A percentile compares a stretch with the other conserved stretches of the same genome.
These are phyloP conservation scores for Chloebia gouldiae DNA, from an alignment of 2,113 vertebrate species.

Conservation along the genomic window DNA sequence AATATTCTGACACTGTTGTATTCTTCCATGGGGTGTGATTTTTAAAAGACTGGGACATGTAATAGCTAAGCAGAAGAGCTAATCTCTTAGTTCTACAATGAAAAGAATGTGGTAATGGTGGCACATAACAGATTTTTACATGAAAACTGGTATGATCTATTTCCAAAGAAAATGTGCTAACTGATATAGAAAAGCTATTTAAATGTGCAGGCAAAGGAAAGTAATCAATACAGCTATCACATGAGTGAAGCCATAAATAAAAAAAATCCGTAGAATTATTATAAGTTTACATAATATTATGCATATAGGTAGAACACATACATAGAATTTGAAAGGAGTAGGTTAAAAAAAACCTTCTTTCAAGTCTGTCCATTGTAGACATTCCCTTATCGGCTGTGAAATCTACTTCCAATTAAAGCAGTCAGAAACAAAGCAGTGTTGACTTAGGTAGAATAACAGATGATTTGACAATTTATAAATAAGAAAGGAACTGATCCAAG, in stretches of 20 bases:
- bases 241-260: background rate
- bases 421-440: background rate
- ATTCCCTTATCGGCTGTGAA: background rate
- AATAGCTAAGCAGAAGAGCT: background rate
- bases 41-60: background rate
- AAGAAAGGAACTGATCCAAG: slow-evolving; percentile 9
- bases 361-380: background rate
- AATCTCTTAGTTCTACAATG: background rate
- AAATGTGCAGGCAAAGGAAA: background rate
- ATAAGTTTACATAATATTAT: background rate
- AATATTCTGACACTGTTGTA: background rate
- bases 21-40: background rate
- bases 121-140: background rate
- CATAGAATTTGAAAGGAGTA: background rate
- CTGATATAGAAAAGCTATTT: background rate
- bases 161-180: background rate
- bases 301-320: background rate
- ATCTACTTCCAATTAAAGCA: background rate
- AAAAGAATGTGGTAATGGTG: background rate
- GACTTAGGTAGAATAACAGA: background rate
- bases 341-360: background rate
- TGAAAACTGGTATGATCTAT: background rate
- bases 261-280: background rate
- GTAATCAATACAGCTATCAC: background rate
- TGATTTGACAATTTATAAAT: background rate